These are phyloP conservation scores for Phlogophora meticulosa DNA, from an alignment of 2,888 invertebrate species.

Conservation along the genomic window DNA sequence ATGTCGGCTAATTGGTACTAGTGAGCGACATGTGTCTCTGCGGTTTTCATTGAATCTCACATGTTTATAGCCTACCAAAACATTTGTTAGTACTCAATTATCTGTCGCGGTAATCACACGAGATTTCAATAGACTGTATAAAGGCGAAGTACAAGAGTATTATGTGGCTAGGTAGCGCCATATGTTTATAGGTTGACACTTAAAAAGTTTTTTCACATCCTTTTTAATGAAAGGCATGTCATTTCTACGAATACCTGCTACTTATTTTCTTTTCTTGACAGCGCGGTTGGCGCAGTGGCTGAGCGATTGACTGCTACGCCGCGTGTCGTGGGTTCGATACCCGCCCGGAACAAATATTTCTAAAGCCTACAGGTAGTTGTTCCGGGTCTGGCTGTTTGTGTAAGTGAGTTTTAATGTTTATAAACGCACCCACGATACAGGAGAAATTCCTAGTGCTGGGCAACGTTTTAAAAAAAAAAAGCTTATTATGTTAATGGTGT, in stretches of 20 bases:
- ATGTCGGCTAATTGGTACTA: conserved; percentile 78
- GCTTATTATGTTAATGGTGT: background rate
- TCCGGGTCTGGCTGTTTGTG: too few species aligned
- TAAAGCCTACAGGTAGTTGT: too few species aligned
- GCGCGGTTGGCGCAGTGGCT: too few species aligned
- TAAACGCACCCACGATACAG: too few species aligned
- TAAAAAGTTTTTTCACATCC: background rate
- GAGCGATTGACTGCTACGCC: too few species aligned
- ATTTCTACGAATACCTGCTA: too few species aligned
- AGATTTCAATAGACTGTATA: conserved; percentile 2
- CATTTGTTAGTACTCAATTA: conserved; percentile 36
- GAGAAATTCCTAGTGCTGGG: too few species aligned
- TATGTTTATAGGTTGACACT: background rate
- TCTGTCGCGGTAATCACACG: conserved; percentile 16
- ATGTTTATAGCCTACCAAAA: conserved; percentile 42
- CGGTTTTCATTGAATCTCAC: conserved; percentile 68
- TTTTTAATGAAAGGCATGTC: background rate
- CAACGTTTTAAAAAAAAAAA: too few species aligned
- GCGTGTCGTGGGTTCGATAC: too few species aligned
- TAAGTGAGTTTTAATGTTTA: too few species aligned
- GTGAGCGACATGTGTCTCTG: conserved; percentile 78
- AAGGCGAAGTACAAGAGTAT: background rate
- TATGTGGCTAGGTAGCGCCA: background rate
- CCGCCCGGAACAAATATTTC: too few species aligned
- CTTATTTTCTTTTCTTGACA: background rate